phyloP scores from a whole-genome alignment of 1,140 invertebrate genomes.

The Physella acuta region DNA sequence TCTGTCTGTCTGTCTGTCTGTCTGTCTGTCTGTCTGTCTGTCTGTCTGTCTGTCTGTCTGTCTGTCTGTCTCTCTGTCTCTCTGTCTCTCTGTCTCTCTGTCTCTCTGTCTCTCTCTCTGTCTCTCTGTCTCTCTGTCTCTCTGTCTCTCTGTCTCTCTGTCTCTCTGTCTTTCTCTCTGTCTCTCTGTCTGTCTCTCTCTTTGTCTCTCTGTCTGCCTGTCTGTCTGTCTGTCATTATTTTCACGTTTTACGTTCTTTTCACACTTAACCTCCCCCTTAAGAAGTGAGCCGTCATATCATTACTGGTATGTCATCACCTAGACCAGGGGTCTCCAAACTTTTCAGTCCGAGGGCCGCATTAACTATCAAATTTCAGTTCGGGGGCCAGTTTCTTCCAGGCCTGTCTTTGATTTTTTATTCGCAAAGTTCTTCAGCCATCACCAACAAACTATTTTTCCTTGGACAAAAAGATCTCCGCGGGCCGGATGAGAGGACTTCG shows the following conservation, averaged over 20 bases:
- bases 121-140: neutral
- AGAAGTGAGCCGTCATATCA: neutral
- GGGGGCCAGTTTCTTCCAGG: neutral
- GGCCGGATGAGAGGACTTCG: no score
- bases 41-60: neutral
- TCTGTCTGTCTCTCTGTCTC: neutral
- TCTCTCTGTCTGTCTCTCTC: neutral
- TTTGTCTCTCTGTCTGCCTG: neutral
- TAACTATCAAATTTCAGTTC: neutral
- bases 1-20: conserved; percentile 8
- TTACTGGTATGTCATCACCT: neutral
- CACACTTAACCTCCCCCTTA: neutral
- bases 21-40: neutral
- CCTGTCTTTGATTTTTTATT: neutral
- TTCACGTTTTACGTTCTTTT: neutral
- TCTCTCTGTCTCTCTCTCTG: neutral
- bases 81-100: neutral
- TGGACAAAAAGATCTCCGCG: no score
- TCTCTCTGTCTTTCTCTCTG: neutral
- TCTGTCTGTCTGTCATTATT: neutral
- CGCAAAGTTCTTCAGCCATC: no score
- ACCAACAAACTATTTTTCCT: no score
- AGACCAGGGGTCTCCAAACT: no score
- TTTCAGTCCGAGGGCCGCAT: no score
- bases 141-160: neutral